Conservation (phyloP, 2,797 vertebrate genomes). For the Rhodeus uyekii region DNA sequence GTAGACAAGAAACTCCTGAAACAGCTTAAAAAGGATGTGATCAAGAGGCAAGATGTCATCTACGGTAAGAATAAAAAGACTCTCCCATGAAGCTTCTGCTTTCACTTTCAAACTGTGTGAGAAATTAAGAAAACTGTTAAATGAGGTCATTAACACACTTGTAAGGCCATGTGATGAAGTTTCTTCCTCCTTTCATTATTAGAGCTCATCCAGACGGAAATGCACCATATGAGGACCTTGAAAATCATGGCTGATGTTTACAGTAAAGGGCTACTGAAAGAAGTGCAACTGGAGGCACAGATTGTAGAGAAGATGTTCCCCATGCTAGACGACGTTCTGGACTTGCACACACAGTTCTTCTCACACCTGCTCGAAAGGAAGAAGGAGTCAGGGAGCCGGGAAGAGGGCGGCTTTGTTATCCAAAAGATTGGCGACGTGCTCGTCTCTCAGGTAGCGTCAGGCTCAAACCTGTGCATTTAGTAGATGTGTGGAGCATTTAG, state of each 20-base stretch:
- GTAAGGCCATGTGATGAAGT: neutral
- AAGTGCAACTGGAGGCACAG: conserved; percentile 83
- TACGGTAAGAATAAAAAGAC: conserved; percentile 75
- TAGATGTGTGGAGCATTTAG: neutral
- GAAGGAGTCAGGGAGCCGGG: conserved; percentile 71
- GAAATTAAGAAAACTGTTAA: neutral
- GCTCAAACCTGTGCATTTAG: neutral
- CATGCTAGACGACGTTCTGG: conserved; percentile 85
- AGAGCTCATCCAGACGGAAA: conserved; percentile 94
- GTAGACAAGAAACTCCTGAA: conserved; percentile 88
- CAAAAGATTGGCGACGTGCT: conserved; percentile 85
- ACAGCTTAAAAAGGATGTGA: conserved; percentile 85
- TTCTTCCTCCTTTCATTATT: neutral
- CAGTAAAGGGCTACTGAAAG: conserved; percentile 84
- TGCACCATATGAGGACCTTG: conserved; percentile 90
- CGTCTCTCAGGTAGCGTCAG: conserved; percentile 78
- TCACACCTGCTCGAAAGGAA: conserved; percentile 85
- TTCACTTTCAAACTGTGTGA: neutral
- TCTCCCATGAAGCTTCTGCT: neutral
- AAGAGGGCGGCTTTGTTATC: conserved; percentile 84
- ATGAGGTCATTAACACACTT: neutral
- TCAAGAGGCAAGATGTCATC: conserved; percentile 92
- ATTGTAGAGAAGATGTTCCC: conserved; percentile 89
- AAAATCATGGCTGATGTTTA: conserved; percentile 94
- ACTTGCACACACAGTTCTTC: conserved; percentile 86